Evolutionary conservation across 2,888 invertebrate species (phyloP).

Genomic region (Conus canariensis): DNA sequence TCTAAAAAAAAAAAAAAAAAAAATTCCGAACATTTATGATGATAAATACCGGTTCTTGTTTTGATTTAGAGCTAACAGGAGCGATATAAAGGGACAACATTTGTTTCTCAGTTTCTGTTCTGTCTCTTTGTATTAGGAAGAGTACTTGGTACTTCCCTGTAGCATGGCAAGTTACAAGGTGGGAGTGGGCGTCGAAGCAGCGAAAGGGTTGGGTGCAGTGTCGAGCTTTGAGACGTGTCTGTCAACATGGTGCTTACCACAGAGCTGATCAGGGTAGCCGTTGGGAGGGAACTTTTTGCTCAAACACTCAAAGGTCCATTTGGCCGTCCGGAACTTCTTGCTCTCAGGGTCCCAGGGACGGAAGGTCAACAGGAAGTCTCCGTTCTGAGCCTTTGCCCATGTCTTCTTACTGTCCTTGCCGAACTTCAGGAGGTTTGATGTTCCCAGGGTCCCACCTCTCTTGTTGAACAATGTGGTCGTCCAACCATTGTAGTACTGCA

Average conservation of each 20-base stretch:
- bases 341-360: background rate
- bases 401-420: background rate
- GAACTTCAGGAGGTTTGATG: background rate
- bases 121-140: too few relatives aligned
- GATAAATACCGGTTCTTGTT: too few relatives aligned
- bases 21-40: too few relatives aligned
- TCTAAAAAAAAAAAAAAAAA: too few relatives aligned
- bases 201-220: too few relatives aligned
- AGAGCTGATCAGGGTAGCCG: background rate
- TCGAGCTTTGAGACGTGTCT: too few relatives aligned
- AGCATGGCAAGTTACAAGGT: too few relatives aligned
- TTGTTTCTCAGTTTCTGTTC: too few relatives aligned
- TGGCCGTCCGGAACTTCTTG: background rate
- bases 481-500: slow-evolving; percentile 25
- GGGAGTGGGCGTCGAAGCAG: too few relatives aligned
- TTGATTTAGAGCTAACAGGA: too few relatives aligned
- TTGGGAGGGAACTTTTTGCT: background rate
- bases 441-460: background rate
- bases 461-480: background rate
- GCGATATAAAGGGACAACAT: too few relatives aligned
- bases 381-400: background rate
- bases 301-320: background rate
- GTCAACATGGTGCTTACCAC: background rate
- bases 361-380: slow-evolving; percentile 28
- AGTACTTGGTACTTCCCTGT: too few relatives aligned